A percentile compares a stretch with the other conserved stretches of the same genome.
These are phyloP conservation scores for Labroides dimidiatus DNA, from an alignment of 2,797 vertebrate species.

Conservation along the genomic window DNA sequence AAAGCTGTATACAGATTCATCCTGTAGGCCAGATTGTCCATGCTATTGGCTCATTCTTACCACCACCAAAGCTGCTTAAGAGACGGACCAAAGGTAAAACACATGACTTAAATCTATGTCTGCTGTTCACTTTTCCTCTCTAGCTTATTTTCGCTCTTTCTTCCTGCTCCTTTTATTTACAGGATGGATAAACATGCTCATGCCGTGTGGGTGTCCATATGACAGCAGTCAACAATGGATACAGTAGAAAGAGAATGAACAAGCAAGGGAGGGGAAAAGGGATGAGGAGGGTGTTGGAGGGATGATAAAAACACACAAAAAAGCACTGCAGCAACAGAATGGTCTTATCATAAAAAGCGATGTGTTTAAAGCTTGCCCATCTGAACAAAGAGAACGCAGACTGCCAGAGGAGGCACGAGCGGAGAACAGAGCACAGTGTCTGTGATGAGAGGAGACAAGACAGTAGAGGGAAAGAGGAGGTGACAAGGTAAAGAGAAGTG, in stretches of 20 bases:
- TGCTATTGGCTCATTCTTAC: conserved; percentile 17
- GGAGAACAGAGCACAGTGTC: conserved; percentile 23
- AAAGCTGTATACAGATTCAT: conserved; percentile 12
- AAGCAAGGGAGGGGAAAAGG: neutral
- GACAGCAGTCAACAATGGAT: conserved; percentile 31
- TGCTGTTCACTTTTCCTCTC: conserved; percentile 22
- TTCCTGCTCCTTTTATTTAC: conserved; percentile 3
- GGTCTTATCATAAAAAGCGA: conserved; percentile 58
- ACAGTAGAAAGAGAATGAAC: conserved; percentile 17
- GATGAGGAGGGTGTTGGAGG: conserved; percentile 16
- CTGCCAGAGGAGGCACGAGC: conserved; percentile 34
- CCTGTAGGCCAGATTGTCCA: conserved; percentile 19
- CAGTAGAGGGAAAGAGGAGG: conserved; percentile 33
- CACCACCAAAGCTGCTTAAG: conserved; percentile 29
- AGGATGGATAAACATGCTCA: conserved; percentile 29
- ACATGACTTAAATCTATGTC: conserved; percentile 16
- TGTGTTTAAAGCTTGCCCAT: conserved; percentile 54
- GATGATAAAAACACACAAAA: conserved; percentile 27
- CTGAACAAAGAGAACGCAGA: conserved; percentile 46
- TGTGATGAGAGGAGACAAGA: conserved; percentile 42
- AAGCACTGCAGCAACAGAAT: conserved; percentile 44
- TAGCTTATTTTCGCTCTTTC: conserved; percentile 11
- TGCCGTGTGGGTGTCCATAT: conserved; percentile 30
- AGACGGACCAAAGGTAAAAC: conserved; percentile 43
- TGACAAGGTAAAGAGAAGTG: conserved; percentile 37